Percentiles rank a stretch among this genome's conserved stretches.
These are phyloP conservation scores for Myotis yumanensis DNA, from an alignment of 2,113 vertebrate genomes.

Conservation along the genomic window DNA sequence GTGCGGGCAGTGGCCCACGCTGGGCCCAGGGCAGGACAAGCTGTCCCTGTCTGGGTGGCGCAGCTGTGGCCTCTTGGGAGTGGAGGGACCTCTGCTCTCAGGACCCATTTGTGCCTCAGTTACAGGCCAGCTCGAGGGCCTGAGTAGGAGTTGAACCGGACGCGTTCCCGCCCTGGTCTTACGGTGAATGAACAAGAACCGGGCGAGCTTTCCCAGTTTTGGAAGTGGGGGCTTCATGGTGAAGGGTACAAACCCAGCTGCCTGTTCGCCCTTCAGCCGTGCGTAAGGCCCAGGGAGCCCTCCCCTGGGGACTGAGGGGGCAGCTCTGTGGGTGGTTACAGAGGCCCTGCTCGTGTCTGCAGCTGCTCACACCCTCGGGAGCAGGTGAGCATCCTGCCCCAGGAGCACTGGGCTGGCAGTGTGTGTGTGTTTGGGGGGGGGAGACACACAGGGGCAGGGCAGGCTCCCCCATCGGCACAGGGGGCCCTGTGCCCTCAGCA, in stretches of 20 bases:
- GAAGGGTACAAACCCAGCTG: background rate
- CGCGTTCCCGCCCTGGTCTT: accelerated
- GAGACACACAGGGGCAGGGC: accelerated
- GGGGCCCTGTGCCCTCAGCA: background rate
- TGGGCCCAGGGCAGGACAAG: background rate
- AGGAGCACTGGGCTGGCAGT: background rate
- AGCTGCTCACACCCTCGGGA: background rate
- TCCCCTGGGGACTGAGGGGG: background rate
- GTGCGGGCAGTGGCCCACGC: background rate
- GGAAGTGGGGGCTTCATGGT: background rate
- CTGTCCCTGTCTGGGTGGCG: background rate
- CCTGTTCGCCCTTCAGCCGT: background rate
- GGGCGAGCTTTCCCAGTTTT: accelerated
- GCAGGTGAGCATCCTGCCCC: background rate
- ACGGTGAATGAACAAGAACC: accelerated
- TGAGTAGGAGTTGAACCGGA: accelerated
- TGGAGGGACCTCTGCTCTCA: background rate
- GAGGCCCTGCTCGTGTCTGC: background rate
- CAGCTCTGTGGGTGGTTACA: accelerated
- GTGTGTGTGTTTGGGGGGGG: accelerated
- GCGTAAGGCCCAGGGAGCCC: background rate
- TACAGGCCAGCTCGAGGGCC: accelerated
- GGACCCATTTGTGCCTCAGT: accelerated
- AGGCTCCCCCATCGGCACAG: background rate
- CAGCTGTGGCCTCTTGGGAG: background rate